phyloP scores from a whole-genome alignment of 2,888 invertebrate species.

The Eristalinus sepulchralis region DNA sequence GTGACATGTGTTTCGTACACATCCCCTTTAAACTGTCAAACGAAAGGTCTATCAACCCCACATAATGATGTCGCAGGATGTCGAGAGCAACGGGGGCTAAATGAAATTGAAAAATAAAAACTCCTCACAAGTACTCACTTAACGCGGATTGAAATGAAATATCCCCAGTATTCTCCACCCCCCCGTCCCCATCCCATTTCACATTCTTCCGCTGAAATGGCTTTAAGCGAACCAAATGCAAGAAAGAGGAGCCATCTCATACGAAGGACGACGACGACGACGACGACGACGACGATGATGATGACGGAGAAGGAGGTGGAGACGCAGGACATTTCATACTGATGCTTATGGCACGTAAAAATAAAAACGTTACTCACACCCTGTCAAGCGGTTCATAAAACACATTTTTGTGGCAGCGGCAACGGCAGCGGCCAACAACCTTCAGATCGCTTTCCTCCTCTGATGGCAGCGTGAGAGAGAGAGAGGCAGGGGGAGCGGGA shows the following conservation, averaged over 20 bases:
- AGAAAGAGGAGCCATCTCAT: neutral
- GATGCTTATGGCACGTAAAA: constrained; percentile 25
- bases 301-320: too few species aligned
- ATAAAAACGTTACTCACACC: constrained; percentile 26
- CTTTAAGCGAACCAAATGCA: constrained; percentile 31
- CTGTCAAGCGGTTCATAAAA: constrained; percentile 35
- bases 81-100: neutral
- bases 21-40: neutral
- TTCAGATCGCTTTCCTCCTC: neutral
- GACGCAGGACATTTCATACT: neutral
- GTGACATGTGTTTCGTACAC: neutral
- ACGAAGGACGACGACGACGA: constrained; percentile 28
- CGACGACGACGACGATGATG: too few species aligned
- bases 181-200: neutral
- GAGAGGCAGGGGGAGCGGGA: neutral
- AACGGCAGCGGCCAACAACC: constrained; percentile 34
- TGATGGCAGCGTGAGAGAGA: neutral
- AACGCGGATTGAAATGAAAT: constrained; percentile 57
- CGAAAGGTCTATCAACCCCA: neutral
- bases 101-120: constrained; percentile 30
- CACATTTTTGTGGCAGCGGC: constrained; percentile 31
- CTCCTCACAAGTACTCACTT: constrained; percentile 43
- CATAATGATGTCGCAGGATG: neutral
- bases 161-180: neutral
- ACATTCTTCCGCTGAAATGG: constrained; percentile 31